Evolutionary conservation across 1,140 invertebrate species (phyloP).

Genomic region (Grapholita molesta): DNA sequence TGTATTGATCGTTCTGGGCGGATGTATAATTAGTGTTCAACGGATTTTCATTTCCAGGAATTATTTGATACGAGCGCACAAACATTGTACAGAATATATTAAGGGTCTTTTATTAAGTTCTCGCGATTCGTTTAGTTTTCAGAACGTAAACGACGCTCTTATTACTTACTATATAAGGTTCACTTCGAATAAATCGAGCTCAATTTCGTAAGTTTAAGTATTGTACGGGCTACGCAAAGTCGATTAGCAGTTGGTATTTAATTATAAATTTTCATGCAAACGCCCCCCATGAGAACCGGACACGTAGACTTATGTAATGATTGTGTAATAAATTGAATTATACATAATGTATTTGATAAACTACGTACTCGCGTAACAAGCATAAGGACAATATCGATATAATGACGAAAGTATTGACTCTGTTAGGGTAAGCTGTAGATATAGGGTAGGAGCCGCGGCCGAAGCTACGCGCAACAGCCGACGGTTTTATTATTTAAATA

Average conservation of each 20-base stretch:
- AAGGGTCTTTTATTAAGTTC: conserved; percentile 47
- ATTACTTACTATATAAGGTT: conserved; percentile 49
- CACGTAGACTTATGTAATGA: conserved; percentile 58
- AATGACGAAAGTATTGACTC: conserved; percentile 67
- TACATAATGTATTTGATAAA: conserved; percentile 74
- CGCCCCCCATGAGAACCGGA: conserved; percentile 62
- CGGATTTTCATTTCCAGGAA: conserved; percentile 48
- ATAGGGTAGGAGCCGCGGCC: conserved; percentile 48
- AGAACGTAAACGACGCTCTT: conserved; percentile 32
- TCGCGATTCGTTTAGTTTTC: conserved; percentile 36
- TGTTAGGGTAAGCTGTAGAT: conserved; percentile 67
- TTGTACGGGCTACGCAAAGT: conserved; percentile 53
- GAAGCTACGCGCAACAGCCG: too few relatives aligned
- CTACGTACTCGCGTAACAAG: conserved; percentile 74
- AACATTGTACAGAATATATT: conserved; percentile 67
- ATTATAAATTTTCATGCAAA: conserved; percentile 58
- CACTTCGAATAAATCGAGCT: conserved; percentile 75
- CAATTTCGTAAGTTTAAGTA: conserved; percentile 72
- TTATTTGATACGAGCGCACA: conserved; percentile 72
- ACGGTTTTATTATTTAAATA: conserved; percentile 71
- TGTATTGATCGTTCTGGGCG: conserved; percentile 53
- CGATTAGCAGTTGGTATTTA: conserved; percentile 49
- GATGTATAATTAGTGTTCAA: conserved; percentile 45
- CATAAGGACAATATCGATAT: conserved; percentile 75
- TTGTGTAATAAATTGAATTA: conserved; percentile 53